Percentiles rank a stretch among this genome's conserved stretches.
Conservation (phyloP, 92 coral and sea anemone genomes). For the Porites cylindrica region DNA sequence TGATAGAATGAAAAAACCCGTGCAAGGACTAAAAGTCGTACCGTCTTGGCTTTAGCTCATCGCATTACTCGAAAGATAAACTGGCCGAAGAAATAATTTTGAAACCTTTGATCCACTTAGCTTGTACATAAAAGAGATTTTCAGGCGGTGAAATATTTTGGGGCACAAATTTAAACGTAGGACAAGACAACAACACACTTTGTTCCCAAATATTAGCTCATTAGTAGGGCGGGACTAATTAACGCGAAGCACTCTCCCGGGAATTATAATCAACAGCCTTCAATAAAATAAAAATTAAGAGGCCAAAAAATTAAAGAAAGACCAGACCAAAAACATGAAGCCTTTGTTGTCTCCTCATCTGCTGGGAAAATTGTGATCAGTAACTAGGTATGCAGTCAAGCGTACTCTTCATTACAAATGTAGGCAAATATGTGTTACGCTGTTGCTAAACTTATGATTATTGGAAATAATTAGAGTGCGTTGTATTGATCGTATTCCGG, state of each 20-base stretch:
- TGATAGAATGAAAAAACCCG: too few species aligned
- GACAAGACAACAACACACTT: neutral
- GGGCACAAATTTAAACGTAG: neutral
- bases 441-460: too few species aligned
- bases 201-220: neutral
- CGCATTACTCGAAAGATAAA: neutral
- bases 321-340: neutral
- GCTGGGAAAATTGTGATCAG: too few species aligned
- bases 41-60: too few species aligned
- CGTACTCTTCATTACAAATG: too few species aligned
- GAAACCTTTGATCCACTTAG: neutral
- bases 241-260: neutral
- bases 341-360: neutral
- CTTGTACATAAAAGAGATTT: too few species aligned
- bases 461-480: too few species aligned
- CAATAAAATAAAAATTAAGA: neutral
- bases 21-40: neutral
- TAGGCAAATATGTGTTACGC: too few species aligned
- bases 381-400: too few species aligned
- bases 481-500: too few species aligned
- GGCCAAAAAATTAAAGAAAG: neutral
- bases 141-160: neutral
- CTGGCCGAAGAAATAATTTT: neutral
- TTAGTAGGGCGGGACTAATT: conserved; percentile 26
- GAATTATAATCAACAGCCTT: neutral